Conservation (phyloP, 2,113 vertebrate species). For the Tetrao urogallus region DNA sequence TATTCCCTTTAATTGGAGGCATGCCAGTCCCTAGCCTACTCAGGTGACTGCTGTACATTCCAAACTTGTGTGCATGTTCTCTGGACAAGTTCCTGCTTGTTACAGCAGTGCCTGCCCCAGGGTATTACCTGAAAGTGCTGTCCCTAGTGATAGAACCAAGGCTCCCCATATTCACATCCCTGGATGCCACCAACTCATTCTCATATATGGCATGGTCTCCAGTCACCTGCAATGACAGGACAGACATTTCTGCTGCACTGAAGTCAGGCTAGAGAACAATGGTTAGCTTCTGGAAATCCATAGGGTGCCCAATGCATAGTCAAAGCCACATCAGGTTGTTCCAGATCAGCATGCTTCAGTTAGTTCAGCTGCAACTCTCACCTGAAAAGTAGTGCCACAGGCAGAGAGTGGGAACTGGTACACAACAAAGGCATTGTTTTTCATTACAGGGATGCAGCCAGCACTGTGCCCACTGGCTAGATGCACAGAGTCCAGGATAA, state of each 20-base stretch:
- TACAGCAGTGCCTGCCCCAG: not conserved
- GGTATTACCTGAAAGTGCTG: slow-evolving; percentile 68
- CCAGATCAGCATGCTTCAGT: not conserved
- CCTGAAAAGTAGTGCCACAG: slow-evolving; percentile 68
- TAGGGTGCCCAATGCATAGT: not conserved
- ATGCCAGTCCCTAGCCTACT: not conserved
- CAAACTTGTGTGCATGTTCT: not conserved
- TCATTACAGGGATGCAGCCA: slow-evolving; percentile 46
- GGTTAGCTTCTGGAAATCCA: not conserved
- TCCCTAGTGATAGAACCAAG: slow-evolving; percentile 62
- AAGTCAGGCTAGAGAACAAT: not conserved
- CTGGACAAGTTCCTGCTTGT: too few relatives aligned
- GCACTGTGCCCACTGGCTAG: slow-evolving; percentile 9
- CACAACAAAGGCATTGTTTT: slow-evolving; percentile 52
- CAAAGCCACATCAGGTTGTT: not conserved
- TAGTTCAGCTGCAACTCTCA: slow-evolving; percentile 6
- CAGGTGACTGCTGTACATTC: not conserved
- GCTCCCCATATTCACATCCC: slow-evolving; percentile 1
- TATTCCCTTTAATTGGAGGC: not conserved
- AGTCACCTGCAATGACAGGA: slow-evolving; percentile 14
- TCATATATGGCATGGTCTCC: slow-evolving; percentile 53
- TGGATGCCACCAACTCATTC: slow-evolving; percentile 58
- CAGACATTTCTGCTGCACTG: not conserved
- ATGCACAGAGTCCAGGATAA: slow-evolving; percentile 59
- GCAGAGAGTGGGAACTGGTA: slow-evolving; percentile 64